phyloP scores from a whole-genome alignment of 2,888 invertebrate species.

The Neoascia interrupta region DNA sequence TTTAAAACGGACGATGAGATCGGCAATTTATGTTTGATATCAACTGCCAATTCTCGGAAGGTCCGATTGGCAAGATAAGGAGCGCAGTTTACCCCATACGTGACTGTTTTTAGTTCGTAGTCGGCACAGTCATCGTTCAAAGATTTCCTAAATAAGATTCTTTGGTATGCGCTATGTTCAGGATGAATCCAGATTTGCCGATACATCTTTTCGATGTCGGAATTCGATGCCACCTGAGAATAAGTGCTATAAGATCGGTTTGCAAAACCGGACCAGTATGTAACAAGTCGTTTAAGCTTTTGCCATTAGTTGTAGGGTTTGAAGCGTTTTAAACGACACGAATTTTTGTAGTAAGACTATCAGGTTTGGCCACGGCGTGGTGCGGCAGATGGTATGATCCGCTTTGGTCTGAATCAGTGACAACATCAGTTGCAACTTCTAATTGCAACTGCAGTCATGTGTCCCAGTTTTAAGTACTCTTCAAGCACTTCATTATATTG shows the following conservation, averaged over 20 bases:
- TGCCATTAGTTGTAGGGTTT: no score
- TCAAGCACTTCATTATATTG: background rate
- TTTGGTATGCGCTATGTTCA: background rate
- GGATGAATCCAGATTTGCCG: background rate
- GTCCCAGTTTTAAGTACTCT: no score
- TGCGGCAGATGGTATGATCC: no score
- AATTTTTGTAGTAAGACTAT: background rate
- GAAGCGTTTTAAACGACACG: background rate
- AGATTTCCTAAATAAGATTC: background rate
- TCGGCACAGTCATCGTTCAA: background rate
- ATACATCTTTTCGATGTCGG: no score
- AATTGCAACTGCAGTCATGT: no score
- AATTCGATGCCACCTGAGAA: no score
- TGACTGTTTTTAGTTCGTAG: slow-evolving; percentile 15
- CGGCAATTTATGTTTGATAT: background rate
- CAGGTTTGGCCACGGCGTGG: background rate
- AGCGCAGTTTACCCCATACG: slow-evolving; percentile 9
- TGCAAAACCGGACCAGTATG: no score
- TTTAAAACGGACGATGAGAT: slow-evolving; percentile 21
- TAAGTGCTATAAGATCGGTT: no score
- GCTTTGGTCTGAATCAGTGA: no score
- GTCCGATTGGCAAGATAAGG: slow-evolving; percentile 1
- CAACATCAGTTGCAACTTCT: no score
- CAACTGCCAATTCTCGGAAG: background rate
- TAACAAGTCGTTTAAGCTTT: no score